Evolutionary conservation across 2,113 vertebrate genomes (phyloP).

Genomic region (Serinus canaria): DNA sequence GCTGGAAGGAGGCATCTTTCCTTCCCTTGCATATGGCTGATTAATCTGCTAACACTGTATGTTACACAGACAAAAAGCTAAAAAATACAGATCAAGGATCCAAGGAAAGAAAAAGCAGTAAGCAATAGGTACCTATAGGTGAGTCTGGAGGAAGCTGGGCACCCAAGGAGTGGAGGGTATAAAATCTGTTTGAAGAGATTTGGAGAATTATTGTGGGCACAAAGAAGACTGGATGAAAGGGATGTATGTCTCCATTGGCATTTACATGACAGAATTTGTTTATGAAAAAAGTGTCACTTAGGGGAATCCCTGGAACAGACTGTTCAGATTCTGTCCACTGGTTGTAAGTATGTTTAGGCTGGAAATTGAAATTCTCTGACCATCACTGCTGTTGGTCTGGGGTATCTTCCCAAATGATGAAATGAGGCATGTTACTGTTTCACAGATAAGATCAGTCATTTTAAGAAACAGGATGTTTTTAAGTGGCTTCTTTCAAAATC

Average conservation of each 20-base stretch:
- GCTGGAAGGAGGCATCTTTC: background rate
- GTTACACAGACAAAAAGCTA: background rate
- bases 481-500: background rate
- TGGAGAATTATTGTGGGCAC: background rate
- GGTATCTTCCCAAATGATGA: background rate
- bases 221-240: background rate
- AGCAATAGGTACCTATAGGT: background rate
- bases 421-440: background rate
- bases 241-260: background rate
- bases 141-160: background rate
- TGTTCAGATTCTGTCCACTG: background rate
- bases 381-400: background rate
- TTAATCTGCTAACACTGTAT: background rate
- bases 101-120: background rate
- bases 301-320: background rate
- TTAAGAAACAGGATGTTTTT: background rate
- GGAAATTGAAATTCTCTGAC: background rate
- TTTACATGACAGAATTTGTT: background rate
- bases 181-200: background rate
- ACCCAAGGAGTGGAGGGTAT: background rate
- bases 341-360: background rate
- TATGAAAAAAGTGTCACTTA: background rate
- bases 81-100: background rate
- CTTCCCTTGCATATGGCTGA: background rate
- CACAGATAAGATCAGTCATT: background rate